These are phyloP conservation scores for Mythimna albipuncta DNA, from an alignment of 2,888 invertebrate species.

Conservation along the genomic window DNA sequence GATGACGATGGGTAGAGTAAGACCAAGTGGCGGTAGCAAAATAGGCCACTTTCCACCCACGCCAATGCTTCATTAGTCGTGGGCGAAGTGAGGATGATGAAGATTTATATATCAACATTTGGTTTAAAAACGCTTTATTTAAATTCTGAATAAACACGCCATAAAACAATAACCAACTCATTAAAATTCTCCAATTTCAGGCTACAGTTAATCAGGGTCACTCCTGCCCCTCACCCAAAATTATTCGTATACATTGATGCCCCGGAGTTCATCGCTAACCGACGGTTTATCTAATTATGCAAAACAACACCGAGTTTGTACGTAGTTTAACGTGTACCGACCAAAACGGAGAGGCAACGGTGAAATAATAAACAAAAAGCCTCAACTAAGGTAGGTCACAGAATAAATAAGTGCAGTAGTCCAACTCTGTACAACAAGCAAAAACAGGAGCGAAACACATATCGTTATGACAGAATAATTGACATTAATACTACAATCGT, in stretches of 20 bases:
- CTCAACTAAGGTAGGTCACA: slow-evolving; percentile 58
- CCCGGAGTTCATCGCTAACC: slow-evolving; percentile 73
- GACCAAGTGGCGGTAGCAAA: no score
- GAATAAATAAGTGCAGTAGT: neutral
- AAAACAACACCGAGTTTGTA: slow-evolving; percentile 80
- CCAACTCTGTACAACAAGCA: fast-evolving
- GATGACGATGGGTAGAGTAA: no score
- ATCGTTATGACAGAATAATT: no score
- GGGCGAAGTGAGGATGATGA: no score
- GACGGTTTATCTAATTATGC: slow-evolving; percentile 84
- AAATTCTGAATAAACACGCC: neutral
- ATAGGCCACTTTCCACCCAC: no score
- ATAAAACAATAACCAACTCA: slow-evolving; percentile 18
- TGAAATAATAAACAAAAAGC: slow-evolving; percentile 80
- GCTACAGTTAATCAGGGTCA: slow-evolving; percentile 39
- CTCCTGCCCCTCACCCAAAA: slow-evolving; percentile 35
- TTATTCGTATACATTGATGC: slow-evolving; percentile 68
- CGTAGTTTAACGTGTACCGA: slow-evolving; percentile 74
- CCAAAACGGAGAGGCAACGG: slow-evolving; percentile 65
- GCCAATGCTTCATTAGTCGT: no score
- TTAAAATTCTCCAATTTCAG: slow-evolving; percentile 32
- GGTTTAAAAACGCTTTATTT: no score
- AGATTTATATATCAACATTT: no score
- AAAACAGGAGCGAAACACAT: no score
- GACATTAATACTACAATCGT: no score